Base-by-base conservation (phyloP, 2,113 vertebrate genomes). In the Axis porcinus region DNA sequence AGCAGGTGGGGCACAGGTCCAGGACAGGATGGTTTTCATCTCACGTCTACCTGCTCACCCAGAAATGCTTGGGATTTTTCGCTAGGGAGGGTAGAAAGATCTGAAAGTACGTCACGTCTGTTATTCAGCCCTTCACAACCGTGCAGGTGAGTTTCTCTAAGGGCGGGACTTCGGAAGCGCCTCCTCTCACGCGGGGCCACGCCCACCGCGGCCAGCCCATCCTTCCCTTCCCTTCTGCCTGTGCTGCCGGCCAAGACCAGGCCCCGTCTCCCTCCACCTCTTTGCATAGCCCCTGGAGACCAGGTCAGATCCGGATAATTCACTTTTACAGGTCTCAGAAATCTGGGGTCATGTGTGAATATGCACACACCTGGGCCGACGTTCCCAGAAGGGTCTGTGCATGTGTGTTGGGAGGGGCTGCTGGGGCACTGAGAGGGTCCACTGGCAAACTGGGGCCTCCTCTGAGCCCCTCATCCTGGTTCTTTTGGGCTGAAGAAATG, bases 161-260 rank as follows among this genome's bases (percentile, higher is more conserved):
- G 43, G 55, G 54, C 7, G 28, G 62, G 16, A 7, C 52, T 27
- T 62, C 74, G 16, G 47, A 62, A 47, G 19, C 58, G 2, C 17
- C 36, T 1, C 16, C 19, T 17, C 50, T 6, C 64, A 64, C 0
- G 1, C 5, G 2, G 3, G 33, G 43, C 28, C 43, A 58, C 3
- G 45, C 78, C 4, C 27, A 23, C n/a, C 11, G 62, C 21, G 5
- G 15, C 28, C 21, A 58, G 45, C 17, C 67, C 12, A 21, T 64
- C 43, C 12, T 16, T 90, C 8, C 45, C 13, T 6, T 23, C 17
- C 30, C 15, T 30, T 55, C 88, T 54, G 82, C 76, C 45, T 21
- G 47, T 0, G 23, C 23, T 40, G 6, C 64, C 23, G 33, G 40
- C 52, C 19, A 54, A 52, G 50, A 54, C 50, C 79, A 25, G 79